Conservation (phyloP, 2,888 invertebrate genomes). For the Caenorhabditis plicata region DNA sequence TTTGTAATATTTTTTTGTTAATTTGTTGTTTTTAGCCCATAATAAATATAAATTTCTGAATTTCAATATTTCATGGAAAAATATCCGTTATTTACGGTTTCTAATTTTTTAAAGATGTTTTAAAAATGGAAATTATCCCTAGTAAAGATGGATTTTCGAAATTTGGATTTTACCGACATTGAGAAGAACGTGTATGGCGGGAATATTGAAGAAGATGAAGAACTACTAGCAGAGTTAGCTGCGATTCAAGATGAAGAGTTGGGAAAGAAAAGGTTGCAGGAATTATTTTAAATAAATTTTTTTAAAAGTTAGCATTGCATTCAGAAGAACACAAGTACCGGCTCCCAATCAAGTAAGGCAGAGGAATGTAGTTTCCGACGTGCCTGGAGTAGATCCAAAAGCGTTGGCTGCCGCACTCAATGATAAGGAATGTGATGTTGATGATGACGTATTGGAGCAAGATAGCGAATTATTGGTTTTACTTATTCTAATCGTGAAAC, state of each 20-base stretch:
- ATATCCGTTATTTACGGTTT: not conserved
- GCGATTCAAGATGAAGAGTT: constrained; percentile 41
- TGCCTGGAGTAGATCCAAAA: constrained; percentile 30
- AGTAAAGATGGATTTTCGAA: not conserved
- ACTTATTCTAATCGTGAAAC: not conserved
- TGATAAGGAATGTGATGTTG: constrained; percentile 13
- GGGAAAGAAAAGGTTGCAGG: constrained; percentile 7
- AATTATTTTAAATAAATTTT: no score
- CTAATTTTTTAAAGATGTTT: not conserved
- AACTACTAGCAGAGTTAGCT: constrained; percentile 46
- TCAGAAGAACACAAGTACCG: not conserved
- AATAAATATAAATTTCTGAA: not conserved
- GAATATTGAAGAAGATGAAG: constrained; percentile 46
- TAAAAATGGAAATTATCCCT: not conserved
- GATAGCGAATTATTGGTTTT: constrained; percentile 29
- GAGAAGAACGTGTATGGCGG: constrained; percentile 41
- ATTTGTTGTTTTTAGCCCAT: not conserved
- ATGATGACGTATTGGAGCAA: constrained; percentile 26
- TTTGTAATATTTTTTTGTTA: constrained; percentile 2
- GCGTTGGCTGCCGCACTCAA: constrained; percentile 33
- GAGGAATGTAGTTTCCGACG: no score
- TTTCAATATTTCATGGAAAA: not conserved
- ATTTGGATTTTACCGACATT: constrained; percentile 34
- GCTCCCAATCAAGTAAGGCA: constrained; percentile 2
- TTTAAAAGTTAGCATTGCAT: not conserved